phyloP scores from a whole-genome alignment of 2,113 vertebrate species.

The Mobula hypostoma region DNA sequence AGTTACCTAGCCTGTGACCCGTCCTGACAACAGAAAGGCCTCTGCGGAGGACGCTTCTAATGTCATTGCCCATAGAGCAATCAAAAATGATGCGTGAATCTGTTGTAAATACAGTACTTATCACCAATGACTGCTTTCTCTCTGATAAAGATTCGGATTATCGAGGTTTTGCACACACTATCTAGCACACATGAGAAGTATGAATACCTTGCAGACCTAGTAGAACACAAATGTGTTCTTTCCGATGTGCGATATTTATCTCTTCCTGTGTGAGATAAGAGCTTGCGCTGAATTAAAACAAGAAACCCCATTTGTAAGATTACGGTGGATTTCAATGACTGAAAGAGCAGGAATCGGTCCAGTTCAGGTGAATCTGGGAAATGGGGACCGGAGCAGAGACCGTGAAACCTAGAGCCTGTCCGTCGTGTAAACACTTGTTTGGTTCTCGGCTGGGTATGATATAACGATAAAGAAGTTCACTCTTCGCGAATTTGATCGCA shows the following conservation, averaged over 20 bases:
- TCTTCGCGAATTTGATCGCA: background rate
- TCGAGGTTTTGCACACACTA: background rate
- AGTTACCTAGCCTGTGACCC: background rate
- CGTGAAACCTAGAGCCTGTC: conserved; percentile 53
- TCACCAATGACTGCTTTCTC: background rate
- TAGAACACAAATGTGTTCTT: background rate
- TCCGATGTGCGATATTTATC: conserved; percentile 5
- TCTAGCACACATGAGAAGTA: background rate
- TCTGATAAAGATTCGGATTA: background rate
- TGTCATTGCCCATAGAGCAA: background rate
- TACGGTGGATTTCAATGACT: background rate
- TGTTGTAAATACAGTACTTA: background rate
- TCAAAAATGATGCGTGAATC: background rate
- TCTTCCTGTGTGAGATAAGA: conserved; percentile 18
- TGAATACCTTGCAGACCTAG: background rate
- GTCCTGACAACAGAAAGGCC: background rate
- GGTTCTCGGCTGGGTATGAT: background rate
- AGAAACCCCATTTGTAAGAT: background rate
- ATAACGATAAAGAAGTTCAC: background rate
- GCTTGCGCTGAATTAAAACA: background rate
- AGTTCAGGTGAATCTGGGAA: background rate
- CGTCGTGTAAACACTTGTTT: background rate
- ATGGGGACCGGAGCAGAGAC: no score
- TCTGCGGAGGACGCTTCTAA: background rate
- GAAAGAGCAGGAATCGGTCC: background rate